Conservation (phyloP, 2,888 invertebrate genomes). For the Rotaria magnacalcarata region DNA sequence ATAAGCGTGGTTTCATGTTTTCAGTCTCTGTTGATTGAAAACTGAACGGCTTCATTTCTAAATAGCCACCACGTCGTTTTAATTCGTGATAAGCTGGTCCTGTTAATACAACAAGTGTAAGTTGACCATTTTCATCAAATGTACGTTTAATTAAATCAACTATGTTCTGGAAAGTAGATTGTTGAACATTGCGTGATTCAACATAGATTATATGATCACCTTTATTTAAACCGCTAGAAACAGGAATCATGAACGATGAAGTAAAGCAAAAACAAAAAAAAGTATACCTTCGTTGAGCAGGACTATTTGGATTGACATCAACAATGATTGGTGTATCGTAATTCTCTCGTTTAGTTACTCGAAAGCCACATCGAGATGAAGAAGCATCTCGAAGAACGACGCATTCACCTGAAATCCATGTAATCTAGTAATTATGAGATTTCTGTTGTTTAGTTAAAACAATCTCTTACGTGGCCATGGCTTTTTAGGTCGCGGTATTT, state of each 20-base stretch:
- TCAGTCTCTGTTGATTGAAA: not conserved
- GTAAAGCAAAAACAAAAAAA: too few species aligned
- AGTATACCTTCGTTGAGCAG: not conserved
- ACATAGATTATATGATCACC: not conserved
- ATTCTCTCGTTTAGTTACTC: not conserved
- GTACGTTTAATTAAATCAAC: not conserved
- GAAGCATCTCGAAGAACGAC: not conserved
- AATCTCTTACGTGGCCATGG: not conserved
- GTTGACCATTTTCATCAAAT: not conserved
- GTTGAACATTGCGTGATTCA: not conserved
- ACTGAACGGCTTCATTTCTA: not conserved
- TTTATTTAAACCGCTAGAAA: not conserved
- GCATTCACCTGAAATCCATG: not conserved
- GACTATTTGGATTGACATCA: not conserved
- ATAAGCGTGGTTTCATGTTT: not conserved
- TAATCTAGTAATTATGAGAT: too few species aligned
- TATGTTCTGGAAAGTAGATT: not conserved
- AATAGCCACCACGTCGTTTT: not conserved
- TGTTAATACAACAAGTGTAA: not conserved
- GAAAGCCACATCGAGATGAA: not conserved
- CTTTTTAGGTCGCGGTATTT: not conserved
- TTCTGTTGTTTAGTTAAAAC: too few species aligned
- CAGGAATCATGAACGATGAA: too few species aligned
- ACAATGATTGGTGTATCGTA: slow-evolving; percentile 15
- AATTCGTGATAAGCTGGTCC: not conserved